These are phyloP conservation scores for Aphis gossypii DNA, from an alignment of 1,140 invertebrate genomes.

Conservation along the genomic window DNA sequence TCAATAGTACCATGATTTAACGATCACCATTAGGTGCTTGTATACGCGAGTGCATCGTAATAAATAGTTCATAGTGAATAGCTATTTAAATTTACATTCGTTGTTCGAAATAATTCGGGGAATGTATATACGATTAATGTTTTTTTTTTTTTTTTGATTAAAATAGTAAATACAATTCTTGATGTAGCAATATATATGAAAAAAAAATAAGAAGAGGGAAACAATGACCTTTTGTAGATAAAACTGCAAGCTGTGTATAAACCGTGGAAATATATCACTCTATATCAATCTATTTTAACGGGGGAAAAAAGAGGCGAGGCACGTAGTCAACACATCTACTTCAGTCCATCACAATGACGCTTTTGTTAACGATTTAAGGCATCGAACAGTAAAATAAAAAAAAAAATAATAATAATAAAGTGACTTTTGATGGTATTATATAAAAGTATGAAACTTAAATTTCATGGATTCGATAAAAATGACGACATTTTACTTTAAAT, in stretches of 20 bases:
- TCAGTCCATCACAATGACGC: not conserved
- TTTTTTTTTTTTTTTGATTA: not conserved
- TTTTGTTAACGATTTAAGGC: constrained; percentile 1
- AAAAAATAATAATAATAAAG: not conserved
- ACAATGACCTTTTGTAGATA: not conserved
- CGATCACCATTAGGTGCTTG: not conserved
- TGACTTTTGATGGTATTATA: not conserved
- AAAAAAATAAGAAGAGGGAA: not conserved
- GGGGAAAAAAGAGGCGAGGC: no score
- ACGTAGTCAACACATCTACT: not conserved
- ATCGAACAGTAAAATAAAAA: not conserved
- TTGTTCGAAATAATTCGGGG: not conserved
- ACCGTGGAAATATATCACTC: not conserved
- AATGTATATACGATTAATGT: not conserved
- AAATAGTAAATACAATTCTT: not conserved
- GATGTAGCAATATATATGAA: not conserved
- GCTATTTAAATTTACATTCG: not conserved
- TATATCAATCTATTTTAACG: not conserved
- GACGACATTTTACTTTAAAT: not conserved
- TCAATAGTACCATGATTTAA: not conserved
- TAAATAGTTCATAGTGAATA: not conserved
- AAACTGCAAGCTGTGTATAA: not conserved
- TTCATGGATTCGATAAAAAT: not conserved
- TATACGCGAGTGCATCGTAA: not conserved
- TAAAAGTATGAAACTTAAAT: not conserved